phyloP scores from a whole-genome alignment of 2,888 invertebrate species.

The Nematopogon swammerdamellus region DNA sequence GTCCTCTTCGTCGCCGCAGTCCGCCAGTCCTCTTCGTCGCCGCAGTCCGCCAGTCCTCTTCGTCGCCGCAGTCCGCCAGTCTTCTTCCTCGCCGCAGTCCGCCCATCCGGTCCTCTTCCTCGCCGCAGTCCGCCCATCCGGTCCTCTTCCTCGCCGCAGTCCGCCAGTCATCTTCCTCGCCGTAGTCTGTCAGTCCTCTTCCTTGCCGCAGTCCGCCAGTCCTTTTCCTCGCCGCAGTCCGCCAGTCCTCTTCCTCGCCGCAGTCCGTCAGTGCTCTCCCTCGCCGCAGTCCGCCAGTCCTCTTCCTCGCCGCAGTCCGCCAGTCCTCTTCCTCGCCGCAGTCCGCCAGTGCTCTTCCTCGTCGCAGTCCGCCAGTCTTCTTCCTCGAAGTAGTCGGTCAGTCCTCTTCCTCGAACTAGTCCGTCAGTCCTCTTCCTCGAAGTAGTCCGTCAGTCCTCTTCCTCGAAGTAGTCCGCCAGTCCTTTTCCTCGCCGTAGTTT shows the following conservation, averaged over 20 bases:
- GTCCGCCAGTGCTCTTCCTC: neutral
- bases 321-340: neutral
- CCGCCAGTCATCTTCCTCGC: constrained; percentile 1
- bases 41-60: neutral
- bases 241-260: no score
- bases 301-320: constrained; percentile 1
- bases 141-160: neutral
- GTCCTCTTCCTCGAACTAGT: no score
- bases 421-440: no score
- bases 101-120: neutral
- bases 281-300: neutral
- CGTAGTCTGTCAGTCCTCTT: neutral
- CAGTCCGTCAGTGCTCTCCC: neutral
- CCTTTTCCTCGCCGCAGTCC: neutral
- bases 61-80: no score
- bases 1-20: neutral
- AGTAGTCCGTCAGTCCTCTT: no score
- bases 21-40: neutral
- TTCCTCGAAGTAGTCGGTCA: neutral
- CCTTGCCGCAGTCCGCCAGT: neutral
- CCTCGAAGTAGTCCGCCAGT: no score
- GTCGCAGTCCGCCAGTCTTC: constrained; percentile 1
- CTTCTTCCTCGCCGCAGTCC: neutral
- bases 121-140: neutral
- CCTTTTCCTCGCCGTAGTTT: neutral